These are phyloP conservation scores for Gnathonemus echidnorhynchus DNA, from an alignment of 2,113 vertebrate species.

Conservation along the genomic window DNA sequence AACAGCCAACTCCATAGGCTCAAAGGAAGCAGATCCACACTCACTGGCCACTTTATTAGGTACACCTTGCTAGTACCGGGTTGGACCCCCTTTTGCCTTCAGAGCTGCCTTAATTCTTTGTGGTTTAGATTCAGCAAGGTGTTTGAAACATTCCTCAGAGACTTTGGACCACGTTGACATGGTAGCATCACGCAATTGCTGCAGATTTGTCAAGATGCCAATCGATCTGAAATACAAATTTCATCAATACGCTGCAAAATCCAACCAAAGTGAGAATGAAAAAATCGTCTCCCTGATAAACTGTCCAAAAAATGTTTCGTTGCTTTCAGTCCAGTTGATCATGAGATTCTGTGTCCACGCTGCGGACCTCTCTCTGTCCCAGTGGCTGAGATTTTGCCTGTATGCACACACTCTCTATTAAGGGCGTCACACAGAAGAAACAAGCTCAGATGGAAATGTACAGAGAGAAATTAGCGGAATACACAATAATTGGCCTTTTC, in stretches of 20 bases:
- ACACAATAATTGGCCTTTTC: not conserved
- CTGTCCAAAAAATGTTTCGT: not conserved
- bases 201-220: not conserved
- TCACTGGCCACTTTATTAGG: not conserved
- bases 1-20: not conserved
- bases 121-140: not conserved
- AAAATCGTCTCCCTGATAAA: not conserved
- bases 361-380: not conserved
- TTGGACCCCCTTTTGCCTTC: not conserved
- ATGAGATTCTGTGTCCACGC: not conserved
- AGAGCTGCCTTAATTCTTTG: not conserved
- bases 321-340: not conserved
- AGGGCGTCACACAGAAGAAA: not conserved
- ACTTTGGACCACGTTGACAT: not conserved
- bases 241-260: not conserved
- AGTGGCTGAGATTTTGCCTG: not conserved
- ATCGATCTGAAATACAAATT: not conserved
- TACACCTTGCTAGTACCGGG: not conserved
- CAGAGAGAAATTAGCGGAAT: not conserved
- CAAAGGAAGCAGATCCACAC: not conserved
- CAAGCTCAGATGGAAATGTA: not conserved
- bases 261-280: not conserved
- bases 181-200: not conserved
- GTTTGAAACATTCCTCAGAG: not conserved
- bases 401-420: not conserved